Base-by-base conservation (phyloP, 2,888 invertebrate genomes). In the Elysia crispata region DNA sequence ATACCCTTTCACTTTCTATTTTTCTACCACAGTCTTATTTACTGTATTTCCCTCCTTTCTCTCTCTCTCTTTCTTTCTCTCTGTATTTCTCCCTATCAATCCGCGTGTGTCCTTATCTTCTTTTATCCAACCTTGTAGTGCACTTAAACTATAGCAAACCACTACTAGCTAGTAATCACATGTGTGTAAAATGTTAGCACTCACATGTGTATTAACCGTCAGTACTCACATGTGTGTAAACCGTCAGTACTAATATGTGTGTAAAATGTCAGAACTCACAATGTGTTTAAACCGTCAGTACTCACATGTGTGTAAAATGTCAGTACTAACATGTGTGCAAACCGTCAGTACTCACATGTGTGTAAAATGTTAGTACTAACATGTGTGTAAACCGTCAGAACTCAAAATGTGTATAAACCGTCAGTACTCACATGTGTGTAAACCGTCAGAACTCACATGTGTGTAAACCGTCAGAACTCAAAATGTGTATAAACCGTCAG, bases 381-480 rank as follows among this genome's bases (percentile, higher is more conserved):
- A 91, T 91, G 81, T 91, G 90, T 31, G 91, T 91, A 77, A 89
- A 91, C 70, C 87, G n/a, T 85, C 91, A 90, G 91, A 5, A 91
- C 91, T n/a, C n/a, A n/a, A n/a, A n/a, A n/a, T n/a, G n/a, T n/a
- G n/a, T n/a, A n/a, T n/a, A n/a, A n/a, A 60, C 91, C 91, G 85
- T 91, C 91, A 50, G 87, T 88, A 81, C 89, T 83, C 79, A 90
- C 89, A n/a, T n/a, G n/a, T 67, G 88, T 85, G 84, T 85, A 91
- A 0, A 85, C 87, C 91, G n/a, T n/a, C 91, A 91, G 23, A 91
- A 83, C 30, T 91, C 91, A 15, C 90, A 91, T 50, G 90, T 87
- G 76, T 90, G n/a, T n/a, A n/a, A n/a, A n/a, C n/a, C 89, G 6
- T 86, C 86, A 15, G 89, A 86, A 62, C 88, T 85, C 77, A 91